Evolutionary conservation across 2,888 invertebrate genomes (phyloP).

Genomic region (Ophion ventricosus): DNA sequence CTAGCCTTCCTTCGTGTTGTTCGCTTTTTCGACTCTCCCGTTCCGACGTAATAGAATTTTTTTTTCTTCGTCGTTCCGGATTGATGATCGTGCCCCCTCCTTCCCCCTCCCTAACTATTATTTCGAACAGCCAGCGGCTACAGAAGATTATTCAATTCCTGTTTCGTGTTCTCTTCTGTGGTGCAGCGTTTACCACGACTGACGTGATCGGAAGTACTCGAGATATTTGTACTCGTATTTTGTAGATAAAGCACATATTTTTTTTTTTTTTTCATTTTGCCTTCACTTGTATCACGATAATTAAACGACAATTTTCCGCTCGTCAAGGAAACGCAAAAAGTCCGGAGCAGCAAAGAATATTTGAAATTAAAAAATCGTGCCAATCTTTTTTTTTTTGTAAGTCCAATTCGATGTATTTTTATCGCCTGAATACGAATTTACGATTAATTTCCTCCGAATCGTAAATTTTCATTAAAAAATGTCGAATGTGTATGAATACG

Average conservation of each 20-base stretch:
- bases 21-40: slow-evolving; percentile 8
- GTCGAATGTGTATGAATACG: no score
- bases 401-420: no score
- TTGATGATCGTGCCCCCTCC: slow-evolving; percentile 34
- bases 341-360: no score
- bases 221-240: slow-evolving; percentile 2
- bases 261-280: not conserved
- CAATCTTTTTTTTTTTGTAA: no score
- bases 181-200: slow-evolving; percentile 20
- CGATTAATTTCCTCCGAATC: no score
- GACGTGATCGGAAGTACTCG: slow-evolving; percentile 37
- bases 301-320: not conserved
- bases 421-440: no score
- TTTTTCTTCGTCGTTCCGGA: slow-evolving; percentile 36
- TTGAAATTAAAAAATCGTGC: no score
- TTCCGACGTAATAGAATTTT: slow-evolving; percentile 21
- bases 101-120: not conserved
- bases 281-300: not conserved
- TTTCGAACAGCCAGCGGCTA: slow-evolving; percentile 2
- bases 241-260: not conserved
- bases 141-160: slow-evolving; percentile 55
- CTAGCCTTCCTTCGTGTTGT: slow-evolving; percentile 35
- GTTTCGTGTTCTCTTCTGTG: slow-evolving; percentile 33
- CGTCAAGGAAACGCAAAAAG: no score
- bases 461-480: no score